Percentiles rank a stretch among this genome's conserved stretches.
phyloP scores from a whole-genome alignment of 2,888 invertebrate genomes.

The Xestobium rufovillosum region DNA sequence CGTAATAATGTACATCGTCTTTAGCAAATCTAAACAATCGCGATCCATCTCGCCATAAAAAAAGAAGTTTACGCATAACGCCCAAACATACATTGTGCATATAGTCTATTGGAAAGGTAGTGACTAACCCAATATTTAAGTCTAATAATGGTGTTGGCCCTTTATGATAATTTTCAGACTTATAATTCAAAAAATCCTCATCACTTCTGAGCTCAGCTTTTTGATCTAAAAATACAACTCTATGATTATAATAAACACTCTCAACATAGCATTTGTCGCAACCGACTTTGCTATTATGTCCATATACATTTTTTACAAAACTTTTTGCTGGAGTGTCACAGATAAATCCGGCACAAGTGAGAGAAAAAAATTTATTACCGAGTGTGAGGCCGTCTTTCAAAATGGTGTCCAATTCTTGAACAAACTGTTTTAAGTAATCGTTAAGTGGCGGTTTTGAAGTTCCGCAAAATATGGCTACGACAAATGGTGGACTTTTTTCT shows the following conservation, averaged over 20 bases:
- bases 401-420: slow-evolving; percentile 15
- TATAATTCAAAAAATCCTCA: slow-evolving; percentile 14
- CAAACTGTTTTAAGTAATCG: slow-evolving; percentile 18
- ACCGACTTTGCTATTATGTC: slow-evolving; percentile 24
- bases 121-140: slow-evolving; percentile 19
- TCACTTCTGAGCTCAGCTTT: slow-evolving; percentile 22
- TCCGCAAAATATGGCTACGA: slow-evolving; percentile 21
- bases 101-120: slow-evolving; percentile 23
- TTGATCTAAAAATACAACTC: slow-evolving; percentile 21
- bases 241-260: slow-evolving; percentile 17
- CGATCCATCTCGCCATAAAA: slow-evolving; percentile 23
- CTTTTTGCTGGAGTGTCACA: slow-evolving; percentile 22
- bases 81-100: too few relatives aligned
- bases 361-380: slow-evolving; percentile 5
- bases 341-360: slow-evolving; percentile 16
- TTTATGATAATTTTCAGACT: slow-evolving; percentile 19
- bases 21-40: slow-evolving; percentile 14
- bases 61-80: slow-evolving; percentile 23
- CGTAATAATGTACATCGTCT: too few relatives aligned
- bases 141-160: slow-evolving; percentile 18
- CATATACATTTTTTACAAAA: slow-evolving; percentile 20
- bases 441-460: slow-evolving; percentile 19
- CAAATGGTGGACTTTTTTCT: slow-evolving; percentile 10
- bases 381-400: slow-evolving; percentile 13
- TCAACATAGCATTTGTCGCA: slow-evolving; percentile 24